Percentiles rank a stretch among this genome's conserved stretches.
Evolutionary conservation across 2,888 invertebrate genomes (phyloP).

Genomic region (Xylota sylvarum): DNA sequence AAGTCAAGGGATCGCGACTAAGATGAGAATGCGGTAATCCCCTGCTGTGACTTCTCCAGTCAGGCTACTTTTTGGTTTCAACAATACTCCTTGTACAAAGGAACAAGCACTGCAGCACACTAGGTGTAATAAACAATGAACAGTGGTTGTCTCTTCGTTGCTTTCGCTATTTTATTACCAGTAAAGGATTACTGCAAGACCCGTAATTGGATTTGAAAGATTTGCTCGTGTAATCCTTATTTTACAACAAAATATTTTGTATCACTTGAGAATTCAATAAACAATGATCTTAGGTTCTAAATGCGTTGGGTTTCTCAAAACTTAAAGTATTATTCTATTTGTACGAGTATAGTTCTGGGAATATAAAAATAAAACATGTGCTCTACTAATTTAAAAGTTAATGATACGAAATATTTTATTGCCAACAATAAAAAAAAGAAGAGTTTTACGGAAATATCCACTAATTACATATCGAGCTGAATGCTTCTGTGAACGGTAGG

Average conservation of each 20-base stretch:
- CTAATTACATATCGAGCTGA: too few species aligned
- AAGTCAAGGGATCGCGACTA: conserved; percentile 81
- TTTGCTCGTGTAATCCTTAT: conserved; percentile 81
- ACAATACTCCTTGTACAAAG: conserved; percentile 41
- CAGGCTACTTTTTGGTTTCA: conserved; percentile 53
- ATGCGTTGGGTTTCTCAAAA: neutral
- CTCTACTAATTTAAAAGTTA: neutral
- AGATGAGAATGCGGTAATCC: conserved; percentile 44
- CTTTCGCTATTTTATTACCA: conserved; percentile 61
- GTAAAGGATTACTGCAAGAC: conserved; percentile 57
- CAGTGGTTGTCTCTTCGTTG: conserved; percentile 4
- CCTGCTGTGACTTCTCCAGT: conserved; percentile 51
- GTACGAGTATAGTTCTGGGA: neutral
- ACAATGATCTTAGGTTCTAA: conserved; percentile 25
- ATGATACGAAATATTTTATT: neutral
- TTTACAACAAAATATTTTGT: conserved; percentile 83
- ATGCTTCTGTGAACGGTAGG: too few species aligned
- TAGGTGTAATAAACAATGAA: conserved; percentile 57
- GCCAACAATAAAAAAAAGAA: too few species aligned
- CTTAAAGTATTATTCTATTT: neutral
- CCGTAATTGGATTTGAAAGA: conserved; percentile 82
- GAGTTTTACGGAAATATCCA: too few species aligned
- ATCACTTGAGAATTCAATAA: conserved; percentile 60
- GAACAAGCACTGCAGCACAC: conserved; percentile 42
- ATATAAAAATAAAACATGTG: neutral